Evolutionary conservation across 2,797 vertebrate genomes (phyloP), one percentile per base, ranked within the genome.

Genomic region (Tragelaphus oryx): DNA sequence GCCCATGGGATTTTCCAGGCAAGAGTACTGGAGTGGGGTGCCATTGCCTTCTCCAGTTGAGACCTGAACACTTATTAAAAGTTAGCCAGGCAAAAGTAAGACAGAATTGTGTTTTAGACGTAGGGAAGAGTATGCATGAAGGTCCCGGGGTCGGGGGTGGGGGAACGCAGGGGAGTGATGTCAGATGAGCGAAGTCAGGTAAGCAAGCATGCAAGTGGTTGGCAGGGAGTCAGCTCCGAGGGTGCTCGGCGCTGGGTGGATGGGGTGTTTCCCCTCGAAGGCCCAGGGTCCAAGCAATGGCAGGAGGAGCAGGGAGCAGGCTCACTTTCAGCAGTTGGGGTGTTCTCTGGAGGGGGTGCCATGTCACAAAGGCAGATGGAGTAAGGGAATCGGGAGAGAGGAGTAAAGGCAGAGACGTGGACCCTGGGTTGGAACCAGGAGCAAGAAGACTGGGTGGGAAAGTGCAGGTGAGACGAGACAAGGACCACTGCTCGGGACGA

Each of bases 401-500:
- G 4, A 5, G n/a, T 33, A 54, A 33, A 54, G n/a, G n/a, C 22
- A 8, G 78, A 52, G 50, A 24, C 4, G 0, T 37, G 50, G 50
- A 80, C 50, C 12, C n/a, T 4, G 4, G n/a, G n/a, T 13, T 24
- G 50, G 50, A 55, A 33, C n/a, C 12, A 37, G n/a, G 13, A 55
- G n/a, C 60, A 65, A 33, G 60, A 65, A 65, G 50, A 54, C 12
- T 22, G 18, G n/a, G 22, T 26, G 8, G 50, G 50, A 26, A 55
- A 4, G 0, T 5, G 22, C 12, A 5, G n/a, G 18, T 1, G 0
- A 33, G 20, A 4, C 0, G 2, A 55, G 50, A 37, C 1, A 4
- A 12, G 2, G n/a, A 54, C 12, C n/a, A 46, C 50, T 0, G 0
- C 4, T 33, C 2, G 6, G n/a, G n/a, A 37, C 0, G 4, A 5